Base-by-base conservation (phyloP, 1,140 invertebrate species). In the Monomorium pharaonis region DNA sequence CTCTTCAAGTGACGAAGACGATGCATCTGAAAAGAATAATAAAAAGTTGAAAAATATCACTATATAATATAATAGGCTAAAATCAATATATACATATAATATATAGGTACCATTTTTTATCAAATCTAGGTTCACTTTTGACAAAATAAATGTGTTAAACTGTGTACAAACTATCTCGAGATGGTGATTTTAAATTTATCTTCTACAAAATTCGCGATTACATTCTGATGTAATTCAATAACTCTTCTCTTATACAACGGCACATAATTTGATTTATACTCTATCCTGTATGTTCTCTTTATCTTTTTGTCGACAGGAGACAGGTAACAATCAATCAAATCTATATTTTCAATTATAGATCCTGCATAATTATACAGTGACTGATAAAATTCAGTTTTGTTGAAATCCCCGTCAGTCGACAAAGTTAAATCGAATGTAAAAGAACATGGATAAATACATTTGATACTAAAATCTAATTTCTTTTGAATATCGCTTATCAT, bases 361-460 rank as follows among this genome's bases (percentile, higher is more conserved):
- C 93, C 94, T 42, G 92, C 93, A 80, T 91, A 67, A 89, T 95
- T 93, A 76, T 94, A 94, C 21, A 95, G 90, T 24, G 90, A 65
- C 21, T 63, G 49, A 86, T 91, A 94, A 69, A 95, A 94, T 72
- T 92, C 72, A n/a, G 74, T 18, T 62, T 77, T 74, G 60, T 78
- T 70, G 86, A 94, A 94, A 60, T 92, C 44, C 69, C 63, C n/a
- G 14, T 77, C 65, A 3, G 92, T 65, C 18, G 67, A 63, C 33
- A 95, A 92, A 78, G 92, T 92, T 65, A 95, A 87, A 83, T 95
- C 95, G 81, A 95, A 95, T 65, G 37, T 70, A 86, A 93, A 95
- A 24, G 18, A 56, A 27, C 85, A 88, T 18, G 94, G 91, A 86
- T 91, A 92, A 12, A 94, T 67, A 56, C 72, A 81, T 1, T 24